A percentile compares a stretch with the other conserved stretches of the same genome.
phyloP scores from a whole-genome alignment of 2,113 vertebrate species.

The Ginglymostoma cirratum region DNA sequence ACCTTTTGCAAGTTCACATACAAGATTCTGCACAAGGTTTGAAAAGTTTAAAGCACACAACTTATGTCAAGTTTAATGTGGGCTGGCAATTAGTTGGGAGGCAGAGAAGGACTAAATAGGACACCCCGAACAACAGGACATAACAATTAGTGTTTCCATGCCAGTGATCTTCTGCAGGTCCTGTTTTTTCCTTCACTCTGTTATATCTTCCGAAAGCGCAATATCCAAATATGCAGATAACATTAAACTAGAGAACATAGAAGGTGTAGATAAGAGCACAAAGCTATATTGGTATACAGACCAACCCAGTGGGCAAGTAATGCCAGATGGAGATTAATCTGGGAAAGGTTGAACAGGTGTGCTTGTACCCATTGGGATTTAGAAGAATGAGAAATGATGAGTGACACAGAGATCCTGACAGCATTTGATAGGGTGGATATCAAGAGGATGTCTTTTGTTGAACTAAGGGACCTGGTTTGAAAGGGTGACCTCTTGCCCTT shows the following conservation, averaged over 20 bases:
- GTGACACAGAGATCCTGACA: no score
- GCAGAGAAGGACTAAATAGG: not conserved
- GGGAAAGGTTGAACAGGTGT: not conserved
- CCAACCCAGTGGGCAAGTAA: not conserved
- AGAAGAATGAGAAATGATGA: no score
- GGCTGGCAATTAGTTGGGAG: no score
- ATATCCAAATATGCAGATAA: not conserved
- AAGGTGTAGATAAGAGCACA: not conserved
- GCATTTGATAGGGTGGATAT: no score
- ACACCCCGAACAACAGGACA: not conserved
- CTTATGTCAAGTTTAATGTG: not conserved
- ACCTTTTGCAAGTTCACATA: no score
- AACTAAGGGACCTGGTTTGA: no score
- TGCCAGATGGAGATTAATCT: no score
- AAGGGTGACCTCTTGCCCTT: no score
- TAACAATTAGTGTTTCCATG: not conserved
- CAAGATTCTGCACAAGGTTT: not conserved
- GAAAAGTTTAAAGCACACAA: not conserved
- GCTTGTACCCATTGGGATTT: no score
- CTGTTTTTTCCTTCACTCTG: not conserved
- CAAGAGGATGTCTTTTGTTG: no score
- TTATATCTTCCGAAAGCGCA: not conserved
- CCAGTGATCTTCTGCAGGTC: not conserved
- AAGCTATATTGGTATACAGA: not conserved
- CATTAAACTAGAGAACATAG: not conserved